Evolutionary conservation across 2,888 invertebrate genomes (phyloP).

Genomic region (Melanchra persicariae): DNA sequence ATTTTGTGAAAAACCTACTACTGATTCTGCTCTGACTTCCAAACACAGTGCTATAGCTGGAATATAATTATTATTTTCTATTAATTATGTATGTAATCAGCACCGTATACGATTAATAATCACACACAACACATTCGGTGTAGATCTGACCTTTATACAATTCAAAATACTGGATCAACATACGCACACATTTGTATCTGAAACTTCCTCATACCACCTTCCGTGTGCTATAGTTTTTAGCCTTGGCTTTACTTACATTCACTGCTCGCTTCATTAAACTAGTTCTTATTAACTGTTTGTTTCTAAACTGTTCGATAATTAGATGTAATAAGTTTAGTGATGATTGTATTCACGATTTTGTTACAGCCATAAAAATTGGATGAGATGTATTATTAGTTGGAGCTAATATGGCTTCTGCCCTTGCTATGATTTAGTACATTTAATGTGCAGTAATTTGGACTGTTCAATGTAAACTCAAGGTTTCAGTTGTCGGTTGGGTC

Average conservation of each 20-base stretch:
- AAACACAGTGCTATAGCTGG: too few species aligned
- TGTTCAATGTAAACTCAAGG: neutral
- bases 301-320: slow-evolving; percentile 54
- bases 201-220: slow-evolving; percentile 65
- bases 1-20: neutral
- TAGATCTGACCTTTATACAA: slow-evolving; percentile 18
- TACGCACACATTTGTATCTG: slow-evolving; percentile 20
- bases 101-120: neutral
- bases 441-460: slow-evolving; percentile 16
- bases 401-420: slow-evolving; percentile 13
- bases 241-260: slow-evolving; percentile 67
- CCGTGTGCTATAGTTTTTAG: slow-evolving; percentile 63
- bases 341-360: slow-evolving; percentile 41
- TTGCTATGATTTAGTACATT: slow-evolving; percentile 14
- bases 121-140: neutral
- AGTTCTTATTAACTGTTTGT: slow-evolving; percentile 56
- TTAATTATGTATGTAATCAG: neutral
- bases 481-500: neutral
- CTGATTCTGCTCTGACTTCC: neutral
- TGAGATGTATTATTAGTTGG: slow-evolving; percentile 25
- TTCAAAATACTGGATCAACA: slow-evolving; percentile 28
- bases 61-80: too few species aligned
- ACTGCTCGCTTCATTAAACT: slow-evolving; percentile 61
- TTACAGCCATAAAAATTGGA: slow-evolving; percentile 11
- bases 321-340: slow-evolving; percentile 36